Conservation (phyloP, 2,888 invertebrate species). For the Amphipoea lucens region DNA sequence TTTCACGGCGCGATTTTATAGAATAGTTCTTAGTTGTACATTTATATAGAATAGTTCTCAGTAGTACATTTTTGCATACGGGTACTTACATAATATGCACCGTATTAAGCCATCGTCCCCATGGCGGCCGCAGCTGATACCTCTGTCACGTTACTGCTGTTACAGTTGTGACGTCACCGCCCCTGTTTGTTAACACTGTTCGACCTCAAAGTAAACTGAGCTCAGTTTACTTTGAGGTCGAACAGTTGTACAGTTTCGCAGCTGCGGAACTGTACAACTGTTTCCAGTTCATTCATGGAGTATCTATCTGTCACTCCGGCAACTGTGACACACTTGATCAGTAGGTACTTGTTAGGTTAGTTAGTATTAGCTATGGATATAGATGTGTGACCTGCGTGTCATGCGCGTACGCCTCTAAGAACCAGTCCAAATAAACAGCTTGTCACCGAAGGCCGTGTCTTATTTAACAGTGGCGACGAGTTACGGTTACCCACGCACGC, state of each 20-base stretch:
- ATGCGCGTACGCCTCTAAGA: too few relatives aligned
- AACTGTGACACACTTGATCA: conserved; percentile 1
- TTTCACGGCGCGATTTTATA: background rate
- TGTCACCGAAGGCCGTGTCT: too few relatives aligned
- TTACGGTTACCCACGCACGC: too few relatives aligned
- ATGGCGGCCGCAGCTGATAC: background rate
- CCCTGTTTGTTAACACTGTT: background rate
- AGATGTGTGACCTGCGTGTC: too few relatives aligned
- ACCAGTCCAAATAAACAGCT: too few relatives aligned
- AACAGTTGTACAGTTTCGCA: too few relatives aligned
- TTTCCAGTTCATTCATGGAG: conserved; percentile 48
- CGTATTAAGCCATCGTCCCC: background rate
- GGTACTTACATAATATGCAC: background rate
- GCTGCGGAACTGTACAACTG: background rate
- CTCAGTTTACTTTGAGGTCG: too few relatives aligned
- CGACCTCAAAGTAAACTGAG: background rate
- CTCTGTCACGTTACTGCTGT: background rate
- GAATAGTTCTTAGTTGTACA: background rate
- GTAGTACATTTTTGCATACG: background rate
- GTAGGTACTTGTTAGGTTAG: too few relatives aligned
- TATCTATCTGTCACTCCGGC: conserved; percentile 69
- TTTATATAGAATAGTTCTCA: background rate
- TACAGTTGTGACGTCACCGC: background rate
- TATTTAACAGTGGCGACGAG: too few relatives aligned
- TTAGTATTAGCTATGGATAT: too few relatives aligned